phyloP scores from a whole-genome alignment of 2,113 vertebrate species.

The Hippocampus guttulatus region DNA sequence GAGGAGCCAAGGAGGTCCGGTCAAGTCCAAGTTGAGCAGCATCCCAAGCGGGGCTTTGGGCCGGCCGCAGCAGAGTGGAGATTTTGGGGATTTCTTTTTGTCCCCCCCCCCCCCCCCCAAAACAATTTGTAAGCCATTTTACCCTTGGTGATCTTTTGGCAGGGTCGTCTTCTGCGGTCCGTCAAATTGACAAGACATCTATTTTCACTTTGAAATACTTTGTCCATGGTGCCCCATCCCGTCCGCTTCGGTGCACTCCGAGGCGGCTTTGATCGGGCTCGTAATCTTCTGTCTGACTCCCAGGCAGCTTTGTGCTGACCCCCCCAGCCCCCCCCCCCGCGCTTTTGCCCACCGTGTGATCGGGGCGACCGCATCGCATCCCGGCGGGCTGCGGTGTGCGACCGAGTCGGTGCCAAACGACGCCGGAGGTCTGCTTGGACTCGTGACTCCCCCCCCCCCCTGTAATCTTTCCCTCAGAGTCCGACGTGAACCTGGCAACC shows the following conservation, averaged over 20 bases:
- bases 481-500: background rate
- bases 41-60: too few relatives aligned
- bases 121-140: too few relatives aligned
- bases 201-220: background rate
- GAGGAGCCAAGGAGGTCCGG: too few relatives aligned
- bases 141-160: too few relatives aligned
- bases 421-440: background rate
- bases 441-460: background rate
- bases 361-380: background rate
- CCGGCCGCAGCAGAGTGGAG: too few relatives aligned
- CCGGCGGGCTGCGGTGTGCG: background rate
- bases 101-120: too few relatives aligned
- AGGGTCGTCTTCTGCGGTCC: too few relatives aligned
- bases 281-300: background rate
- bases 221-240: background rate
- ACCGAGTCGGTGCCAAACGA: background rate
- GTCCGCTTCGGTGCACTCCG: background rate
- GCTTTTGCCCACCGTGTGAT: background rate
- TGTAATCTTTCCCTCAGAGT: background rate
- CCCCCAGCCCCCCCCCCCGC: background rate
- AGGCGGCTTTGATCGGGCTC: slow-evolving; percentile 1
- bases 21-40: too few relatives aligned
- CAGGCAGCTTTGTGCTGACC: background rate
- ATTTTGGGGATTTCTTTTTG: too few relatives aligned
- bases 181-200: too few relatives aligned